Evolutionary conservation across 2,888 invertebrate genomes (phyloP).

Genomic region (Eupithecia tripunctaria): DNA sequence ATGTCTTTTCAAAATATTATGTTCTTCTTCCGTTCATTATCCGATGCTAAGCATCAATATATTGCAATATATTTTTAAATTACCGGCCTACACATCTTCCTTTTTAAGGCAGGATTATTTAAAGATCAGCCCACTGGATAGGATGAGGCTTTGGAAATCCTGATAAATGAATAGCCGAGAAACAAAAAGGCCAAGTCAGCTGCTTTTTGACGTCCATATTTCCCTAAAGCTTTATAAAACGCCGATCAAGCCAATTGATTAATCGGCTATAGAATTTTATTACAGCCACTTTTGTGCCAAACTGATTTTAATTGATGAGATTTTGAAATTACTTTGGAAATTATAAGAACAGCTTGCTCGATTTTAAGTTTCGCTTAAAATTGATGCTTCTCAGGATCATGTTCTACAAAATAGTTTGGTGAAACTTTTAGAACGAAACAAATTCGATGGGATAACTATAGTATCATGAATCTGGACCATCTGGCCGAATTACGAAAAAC

Average conservation of each 20-base stretch:
- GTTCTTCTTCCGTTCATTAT: neutral
- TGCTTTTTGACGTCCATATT: slow-evolving; percentile 14
- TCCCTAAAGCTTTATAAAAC: slow-evolving; percentile 14
- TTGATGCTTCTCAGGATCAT: neutral
- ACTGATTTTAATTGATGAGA: slow-evolving; percentile 15
- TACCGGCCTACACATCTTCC: neutral
- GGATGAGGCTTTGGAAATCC: neutral
- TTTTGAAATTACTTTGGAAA: slow-evolving; percentile 4
- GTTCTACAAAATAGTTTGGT: neutral
- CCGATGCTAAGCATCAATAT: neutral
- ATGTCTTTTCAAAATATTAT: too few species aligned
- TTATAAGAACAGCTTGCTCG: neutral
- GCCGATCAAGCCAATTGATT: slow-evolving; percentile 15
- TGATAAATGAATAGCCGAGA: slow-evolving; percentile 6
- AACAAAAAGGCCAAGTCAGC: slow-evolving; percentile 33
- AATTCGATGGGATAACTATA: slow-evolving; percentile 4
- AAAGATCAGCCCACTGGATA: neutral
- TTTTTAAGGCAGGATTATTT: neutral
- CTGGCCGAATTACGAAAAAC: slow-evolving; percentile 72
- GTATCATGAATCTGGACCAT: slow-evolving; percentile 25
- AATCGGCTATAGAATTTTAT: slow-evolving; percentile 23
- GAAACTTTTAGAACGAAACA: neutral
- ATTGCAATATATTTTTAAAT: neutral
- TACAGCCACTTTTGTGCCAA: slow-evolving; percentile 14
- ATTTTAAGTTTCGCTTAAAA: neutral